phyloP scores from a whole-genome alignment of 2,113 vertebrate genomes.

The Epinephelus moara region DNA sequence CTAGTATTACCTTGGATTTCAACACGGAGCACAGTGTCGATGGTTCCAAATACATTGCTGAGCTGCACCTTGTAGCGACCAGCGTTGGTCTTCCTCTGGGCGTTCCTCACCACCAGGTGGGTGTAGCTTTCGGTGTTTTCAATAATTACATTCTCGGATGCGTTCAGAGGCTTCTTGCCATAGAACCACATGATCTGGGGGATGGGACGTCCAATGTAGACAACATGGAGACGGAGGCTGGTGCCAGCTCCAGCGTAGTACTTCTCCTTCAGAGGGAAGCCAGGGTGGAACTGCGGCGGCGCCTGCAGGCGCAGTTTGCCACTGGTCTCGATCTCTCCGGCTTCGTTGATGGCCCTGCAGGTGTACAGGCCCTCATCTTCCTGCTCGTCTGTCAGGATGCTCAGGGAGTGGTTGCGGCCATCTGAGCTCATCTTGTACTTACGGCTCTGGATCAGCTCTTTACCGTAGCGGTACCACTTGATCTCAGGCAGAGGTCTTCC shows the following conservation, averaged over 20 bases:
- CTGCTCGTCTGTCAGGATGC: constrained; percentile 95
- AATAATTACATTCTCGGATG: constrained; percentile 91
- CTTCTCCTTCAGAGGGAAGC: constrained; percentile 96
- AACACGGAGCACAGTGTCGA: constrained; percentile 92
- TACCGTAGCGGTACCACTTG: constrained; percentile 97
- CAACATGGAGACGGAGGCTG: constrained; percentile 94
- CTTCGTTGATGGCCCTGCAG: constrained; percentile 94
- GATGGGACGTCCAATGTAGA: constrained; percentile 97
- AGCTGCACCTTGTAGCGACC: constrained; percentile 98
- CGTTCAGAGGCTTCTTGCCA: constrained; percentile 93
- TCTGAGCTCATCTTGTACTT: constrained; percentile 99
- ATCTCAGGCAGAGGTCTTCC: constrained; percentile 98
- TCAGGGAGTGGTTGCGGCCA: constrained; percentile 94
- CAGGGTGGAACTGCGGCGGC: constrained; percentile 94
- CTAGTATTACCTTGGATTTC: constrained; percentile 95
- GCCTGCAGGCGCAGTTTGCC: constrained; percentile 95
- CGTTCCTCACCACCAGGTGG: constrained; percentile 96
- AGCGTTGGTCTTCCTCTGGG: constrained; percentile 93
- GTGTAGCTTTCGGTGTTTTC: constrained; percentile 98
- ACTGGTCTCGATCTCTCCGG: constrained; percentile 95
- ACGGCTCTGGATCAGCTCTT: constrained; percentile 95
- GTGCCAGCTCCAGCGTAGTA: constrained; percentile 93
- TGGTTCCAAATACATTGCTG: constrained; percentile 92
- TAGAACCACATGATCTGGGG: constrained; percentile 99
- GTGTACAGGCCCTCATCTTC: constrained; percentile 98